These are phyloP conservation scores for Leptodactylus fuscus DNA, from an alignment of 2,113 vertebrate species.

Conservation along the genomic window DNA sequence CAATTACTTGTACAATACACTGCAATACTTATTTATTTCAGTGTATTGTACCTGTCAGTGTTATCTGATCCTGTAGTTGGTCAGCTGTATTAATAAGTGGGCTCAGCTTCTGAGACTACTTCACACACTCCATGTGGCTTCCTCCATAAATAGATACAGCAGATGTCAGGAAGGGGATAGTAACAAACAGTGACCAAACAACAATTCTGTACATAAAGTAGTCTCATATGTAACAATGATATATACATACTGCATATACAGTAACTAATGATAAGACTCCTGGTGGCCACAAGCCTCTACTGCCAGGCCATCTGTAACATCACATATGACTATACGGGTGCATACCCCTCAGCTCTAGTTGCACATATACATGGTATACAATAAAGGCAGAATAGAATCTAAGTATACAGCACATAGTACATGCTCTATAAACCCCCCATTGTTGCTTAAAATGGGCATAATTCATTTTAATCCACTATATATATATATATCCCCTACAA, in stretches of 20 bases:
- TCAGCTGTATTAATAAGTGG: too few species aligned
- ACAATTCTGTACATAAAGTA: background rate
- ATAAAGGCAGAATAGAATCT: background rate
- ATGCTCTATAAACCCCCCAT: background rate
- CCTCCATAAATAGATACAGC: too few species aligned
- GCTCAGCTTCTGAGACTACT: too few species aligned
- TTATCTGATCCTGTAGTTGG: too few species aligned
- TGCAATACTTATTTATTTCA: too few species aligned
- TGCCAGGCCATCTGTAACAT: background rate
- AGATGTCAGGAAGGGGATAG: background rate
- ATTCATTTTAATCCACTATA: background rate
- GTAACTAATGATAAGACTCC: background rate
- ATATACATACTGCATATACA: background rate
- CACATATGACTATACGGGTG: background rate
- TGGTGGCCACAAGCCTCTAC: background rate
- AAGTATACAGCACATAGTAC: background rate
- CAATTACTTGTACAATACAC: too few species aligned
- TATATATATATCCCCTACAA: conserved; percentile 8
- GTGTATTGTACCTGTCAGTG: too few species aligned
- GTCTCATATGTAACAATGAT: background rate
- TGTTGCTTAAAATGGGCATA: background rate
- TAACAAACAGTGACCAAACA: background rate
- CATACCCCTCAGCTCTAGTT: background rate
- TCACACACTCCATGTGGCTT: too few species aligned
- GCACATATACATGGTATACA: background rate